Evolutionary conservation across 2,797 vertebrate species (phyloP).

Genomic region (Arrhamphus sclerolepis): DNA sequence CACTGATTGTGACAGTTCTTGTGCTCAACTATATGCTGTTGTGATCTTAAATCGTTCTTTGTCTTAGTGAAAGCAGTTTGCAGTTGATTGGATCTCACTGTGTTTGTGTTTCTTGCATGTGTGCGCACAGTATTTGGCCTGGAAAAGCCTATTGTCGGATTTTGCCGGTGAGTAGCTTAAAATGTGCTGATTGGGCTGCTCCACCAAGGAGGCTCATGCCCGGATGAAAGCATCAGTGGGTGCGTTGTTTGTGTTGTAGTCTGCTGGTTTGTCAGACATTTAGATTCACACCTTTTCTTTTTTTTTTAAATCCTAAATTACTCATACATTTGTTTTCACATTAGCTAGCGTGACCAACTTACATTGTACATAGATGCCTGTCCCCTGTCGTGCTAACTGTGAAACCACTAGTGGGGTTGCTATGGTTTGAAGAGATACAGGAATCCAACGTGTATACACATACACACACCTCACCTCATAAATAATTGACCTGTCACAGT

Average conservation of each 20-base stretch:
- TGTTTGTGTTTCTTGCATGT: slow-evolving; percentile 10
- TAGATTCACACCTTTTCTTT: slow-evolving; percentile 16
- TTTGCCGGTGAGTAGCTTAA: slow-evolving; percentile 60
- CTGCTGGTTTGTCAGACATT: slow-evolving; percentile 31
- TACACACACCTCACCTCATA: slow-evolving; percentile 42
- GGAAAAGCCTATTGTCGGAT: slow-evolving; percentile 46
- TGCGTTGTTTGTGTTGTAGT: slow-evolving; percentile 14
- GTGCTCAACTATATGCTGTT: background rate
- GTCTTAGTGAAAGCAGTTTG: slow-evolving; percentile 33
- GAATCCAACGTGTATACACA: slow-evolving; percentile 47
- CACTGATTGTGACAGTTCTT: background rate
- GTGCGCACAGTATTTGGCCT: slow-evolving; percentile 38
- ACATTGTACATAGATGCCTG: slow-evolving; percentile 4
- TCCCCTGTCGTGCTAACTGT: slow-evolving; percentile 24
- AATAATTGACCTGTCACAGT: slow-evolving; percentile 69
- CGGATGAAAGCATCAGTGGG: slow-evolving; percentile 10
- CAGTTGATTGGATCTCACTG: slow-evolving; percentile 31
- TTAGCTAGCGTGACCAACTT: slow-evolving; percentile 14
- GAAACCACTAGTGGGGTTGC: slow-evolving; percentile 40
- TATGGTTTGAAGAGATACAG: slow-evolving; percentile 52
- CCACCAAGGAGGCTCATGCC: slow-evolving; percentile 34
- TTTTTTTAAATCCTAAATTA: slow-evolving; percentile 35
- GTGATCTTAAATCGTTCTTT: slow-evolving; percentile 5
- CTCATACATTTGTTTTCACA: slow-evolving; percentile 35
- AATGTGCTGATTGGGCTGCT: slow-evolving; percentile 47